Evolutionary conservation across 1,140 invertebrate species (phyloP), one percentile per base, ranked within the genome.

Genomic region (Drosophila neocordata): DNA sequence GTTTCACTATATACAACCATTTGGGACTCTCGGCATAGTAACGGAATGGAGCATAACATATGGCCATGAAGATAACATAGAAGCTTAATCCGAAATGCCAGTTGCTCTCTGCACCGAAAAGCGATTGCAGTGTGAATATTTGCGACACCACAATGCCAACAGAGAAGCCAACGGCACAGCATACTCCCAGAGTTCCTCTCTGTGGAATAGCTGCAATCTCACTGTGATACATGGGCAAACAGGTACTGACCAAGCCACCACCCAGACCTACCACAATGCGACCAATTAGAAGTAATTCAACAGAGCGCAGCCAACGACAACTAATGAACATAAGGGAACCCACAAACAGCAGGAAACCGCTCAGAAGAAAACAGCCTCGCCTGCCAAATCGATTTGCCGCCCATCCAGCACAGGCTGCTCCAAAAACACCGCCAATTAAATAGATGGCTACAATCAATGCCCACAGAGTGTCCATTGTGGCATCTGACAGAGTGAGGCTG

Each of bases 1-100:
- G 92, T 87, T 93, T 94, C 22, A 96, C 93, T 35, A 96, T 92
- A 79, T 93, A 96, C 20, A 97, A 92, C 92, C 95, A 97, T 88
- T 97, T 96, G 1, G 97, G 97, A 93, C 96, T 97, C 91, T 97
- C 96, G 0, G 96, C 96, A 79, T 97, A 93, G 62, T 94, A 92
- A 52, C 92, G 93, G 13, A 95, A 91, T 1, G 93, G 85, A 2
- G 94, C 91, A 68, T 93, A 92, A 82, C 93, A 92, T 41, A 95
- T 64, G 20, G 94, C 84, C 69, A 95, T 92, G 71, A 93, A 92
- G 13, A 95, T 59, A 53, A 93, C 90, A 84, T 94, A 95, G 41
- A 94, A 92, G 60, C 94, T 94, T 7, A 97, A 85, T 48, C 96
- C 93, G 72, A 94, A 93, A 48, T 94, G 94, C 96, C 96, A 97